Conservation (phyloP, 2,797 vertebrate genomes). For the Halcyon badia region DNA sequence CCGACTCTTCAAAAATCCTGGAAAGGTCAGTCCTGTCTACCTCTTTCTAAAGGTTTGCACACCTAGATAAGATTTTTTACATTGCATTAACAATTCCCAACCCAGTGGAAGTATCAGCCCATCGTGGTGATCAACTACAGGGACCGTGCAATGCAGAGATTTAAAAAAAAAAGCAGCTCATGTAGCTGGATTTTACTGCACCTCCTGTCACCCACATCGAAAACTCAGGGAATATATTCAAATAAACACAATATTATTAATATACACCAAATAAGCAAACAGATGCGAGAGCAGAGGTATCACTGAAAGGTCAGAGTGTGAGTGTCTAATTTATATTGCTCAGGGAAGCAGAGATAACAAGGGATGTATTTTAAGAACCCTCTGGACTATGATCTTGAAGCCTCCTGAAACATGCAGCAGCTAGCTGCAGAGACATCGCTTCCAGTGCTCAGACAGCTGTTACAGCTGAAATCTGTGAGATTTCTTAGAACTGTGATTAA, state of each 20-base stretch:
- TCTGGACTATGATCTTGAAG: neutral
- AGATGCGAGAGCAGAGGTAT: neutral
- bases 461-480: slow-evolving; percentile 43
- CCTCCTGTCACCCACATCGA: neutral
- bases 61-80: neutral
- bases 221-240: neutral
- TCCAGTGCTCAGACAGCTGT: slow-evolving; percentile 49
- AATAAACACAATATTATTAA: neutral
- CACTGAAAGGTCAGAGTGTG: neutral
- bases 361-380: neutral
- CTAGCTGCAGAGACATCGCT: slow-evolving; percentile 16
- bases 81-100: neutral
- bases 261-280: neutral
- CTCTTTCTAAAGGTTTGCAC: neutral
- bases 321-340: neutral
- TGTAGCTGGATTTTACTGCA: neutral
- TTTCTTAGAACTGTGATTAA: slow-evolving; percentile 53
- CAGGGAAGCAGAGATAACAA: neutral
- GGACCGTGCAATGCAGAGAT: neutral
- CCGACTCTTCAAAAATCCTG: neutral
- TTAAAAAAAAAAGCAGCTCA: neutral
- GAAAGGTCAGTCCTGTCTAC: neutral
- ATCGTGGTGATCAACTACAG: neutral
- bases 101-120: neutral
- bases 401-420: neutral